A percentile compares a stretch with the other conserved stretches of the same genome.
Evolutionary conservation across 1,140 invertebrate genomes (phyloP).

Genomic region (Cardiocondyla obscurior): DNA sequence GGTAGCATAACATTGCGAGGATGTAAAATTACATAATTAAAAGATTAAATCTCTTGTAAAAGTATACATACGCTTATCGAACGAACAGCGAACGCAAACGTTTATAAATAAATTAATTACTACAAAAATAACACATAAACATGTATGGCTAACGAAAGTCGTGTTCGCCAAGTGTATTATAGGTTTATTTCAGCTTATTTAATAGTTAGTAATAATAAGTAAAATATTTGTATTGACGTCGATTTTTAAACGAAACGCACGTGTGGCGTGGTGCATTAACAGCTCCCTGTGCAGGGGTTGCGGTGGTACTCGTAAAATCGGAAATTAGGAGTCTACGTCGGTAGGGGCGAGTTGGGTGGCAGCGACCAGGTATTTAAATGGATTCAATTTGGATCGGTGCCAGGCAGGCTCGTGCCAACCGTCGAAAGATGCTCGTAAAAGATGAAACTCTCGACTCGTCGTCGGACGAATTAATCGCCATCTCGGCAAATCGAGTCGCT

Average conservation of each 20-base stretch:
- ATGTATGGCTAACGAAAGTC: too few species aligned
- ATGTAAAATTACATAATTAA: neutral
- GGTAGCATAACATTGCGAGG: neutral
- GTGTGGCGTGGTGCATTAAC: neutral
- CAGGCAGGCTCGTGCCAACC: conserved; percentile 27
- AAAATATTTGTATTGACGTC: neutral
- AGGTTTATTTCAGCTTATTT: too few species aligned
- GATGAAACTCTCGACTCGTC: conserved; percentile 41
- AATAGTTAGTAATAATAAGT: neutral
- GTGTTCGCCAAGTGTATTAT: too few species aligned
- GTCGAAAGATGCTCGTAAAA: conserved; percentile 47
- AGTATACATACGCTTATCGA: too few species aligned
- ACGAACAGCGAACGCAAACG: too few species aligned
- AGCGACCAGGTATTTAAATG: conserved; percentile 46
- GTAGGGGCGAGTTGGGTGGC: neutral
- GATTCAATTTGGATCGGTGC: conserved; percentile 49
- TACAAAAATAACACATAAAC: too few species aligned
- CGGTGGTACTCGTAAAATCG: conserved; percentile 29
- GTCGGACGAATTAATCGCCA: conserved; percentile 47
- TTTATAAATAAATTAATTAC: neutral
- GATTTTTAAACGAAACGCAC: neutral
- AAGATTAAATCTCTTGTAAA: neutral
- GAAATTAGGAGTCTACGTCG: conserved; percentile 22
- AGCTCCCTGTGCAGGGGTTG: neutral
- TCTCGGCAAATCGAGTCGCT: conserved; percentile 27